Conservation (phyloP, 1,140 invertebrate genomes). For the Cherax destructor region DNA sequence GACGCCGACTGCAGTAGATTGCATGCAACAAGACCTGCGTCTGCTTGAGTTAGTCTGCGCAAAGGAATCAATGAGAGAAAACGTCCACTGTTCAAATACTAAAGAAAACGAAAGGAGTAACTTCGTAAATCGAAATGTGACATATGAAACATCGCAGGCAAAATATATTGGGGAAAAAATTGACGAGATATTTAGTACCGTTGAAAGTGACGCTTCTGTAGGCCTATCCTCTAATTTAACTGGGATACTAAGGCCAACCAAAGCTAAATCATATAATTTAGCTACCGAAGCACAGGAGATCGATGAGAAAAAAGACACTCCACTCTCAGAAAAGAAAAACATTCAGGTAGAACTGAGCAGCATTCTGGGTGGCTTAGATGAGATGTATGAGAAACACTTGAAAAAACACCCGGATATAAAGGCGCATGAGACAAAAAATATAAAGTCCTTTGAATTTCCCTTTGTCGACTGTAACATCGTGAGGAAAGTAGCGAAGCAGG, state of each 20-base stretch:
- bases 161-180: constrained; percentile 33
- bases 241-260: neutral
- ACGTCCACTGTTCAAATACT: neutral
- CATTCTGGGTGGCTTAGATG: constrained; percentile 27
- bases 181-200: constrained; percentile 45
- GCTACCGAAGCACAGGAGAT: neutral
- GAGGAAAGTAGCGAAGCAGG: too few relatives aligned
- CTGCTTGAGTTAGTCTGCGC: neutral
- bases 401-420: neutral
- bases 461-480: too few relatives aligned
- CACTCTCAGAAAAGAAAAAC: neutral
- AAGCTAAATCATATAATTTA: neutral
- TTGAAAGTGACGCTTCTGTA: constrained; percentile 12
- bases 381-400: constrained; percentile 47
- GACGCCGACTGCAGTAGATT: neutral
- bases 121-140: neutral
- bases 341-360: constrained; percentile 28
- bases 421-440: too few relatives aligned
- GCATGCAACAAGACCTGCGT: neutral
- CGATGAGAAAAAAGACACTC: too few relatives aligned
- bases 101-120: constrained; percentile 29
- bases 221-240: neutral
- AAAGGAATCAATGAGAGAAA: constrained; percentile 23
- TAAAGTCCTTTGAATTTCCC: too few relatives aligned
- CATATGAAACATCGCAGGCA: constrained; percentile 4